Base-by-base conservation (phyloP, 2,888 invertebrate species). In the Microplitis manilae region DNA sequence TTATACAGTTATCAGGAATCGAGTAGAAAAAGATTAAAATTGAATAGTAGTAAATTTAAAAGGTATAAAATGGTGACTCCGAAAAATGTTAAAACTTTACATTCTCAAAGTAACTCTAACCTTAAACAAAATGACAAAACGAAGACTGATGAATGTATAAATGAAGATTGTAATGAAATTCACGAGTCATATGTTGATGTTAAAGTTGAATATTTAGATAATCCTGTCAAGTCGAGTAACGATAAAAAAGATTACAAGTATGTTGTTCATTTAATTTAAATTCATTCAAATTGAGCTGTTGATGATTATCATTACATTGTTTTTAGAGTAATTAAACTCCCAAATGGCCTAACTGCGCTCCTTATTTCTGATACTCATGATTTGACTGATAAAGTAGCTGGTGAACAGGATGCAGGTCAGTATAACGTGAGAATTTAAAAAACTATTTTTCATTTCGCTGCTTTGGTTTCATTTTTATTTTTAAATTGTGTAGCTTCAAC, bases 171-270 rank as follows among this genome's bases (percentile, higher is more conserved):
- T 30, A 30, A 13, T 8, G 69, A 50, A n/a, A 65, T 72, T 9
- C n/a, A 1, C 41, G 80, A 20, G 75, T 71, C 62, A 20, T 8
- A 17, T 64, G 30, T 73, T 60, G 60, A 80, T 9, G 61, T 77
- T 7, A 82, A 83, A 41, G 81, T 85, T 5, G 80, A 83, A 6
- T 88, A 89, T 78, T 82, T 90, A n/a, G 85, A 87, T 5, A 90
- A 91, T 81, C 96, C 96, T 8, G 91, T 93, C 59, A 95, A 95
- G 90, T 95, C 96, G 71, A 92, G 92, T 75, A 94, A 93, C 82
- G 96, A 96, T 90, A 94, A 94, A 87, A 96, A 96, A 87, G 90
- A 93, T 76, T 96, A 96, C 87, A 95, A 93, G 95, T 95, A 83
- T 82, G 81, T 90, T 85, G 77, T 60, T 41, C 60, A 40, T 76